These are phyloP conservation scores for Drepana arcuata DNA, from an alignment of 1,140 invertebrate species.

Conservation along the genomic window DNA sequence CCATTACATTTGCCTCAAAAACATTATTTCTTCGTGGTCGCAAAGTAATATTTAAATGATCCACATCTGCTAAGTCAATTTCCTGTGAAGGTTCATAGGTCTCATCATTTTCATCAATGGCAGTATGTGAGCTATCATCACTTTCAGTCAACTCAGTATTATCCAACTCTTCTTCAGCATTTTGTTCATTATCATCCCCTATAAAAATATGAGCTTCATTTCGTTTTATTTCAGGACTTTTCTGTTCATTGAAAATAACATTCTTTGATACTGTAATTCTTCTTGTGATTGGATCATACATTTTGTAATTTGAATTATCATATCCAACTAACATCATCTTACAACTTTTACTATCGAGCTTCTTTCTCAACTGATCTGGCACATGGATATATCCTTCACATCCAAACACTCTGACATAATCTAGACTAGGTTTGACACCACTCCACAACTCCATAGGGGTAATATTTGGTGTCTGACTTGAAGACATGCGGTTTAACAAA, in stretches of 20 bases:
- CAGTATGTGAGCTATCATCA: conserved; percentile 4
- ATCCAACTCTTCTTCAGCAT: not conserved
- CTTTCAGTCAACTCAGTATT: not conserved
- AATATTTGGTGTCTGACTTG: conserved; percentile 14
- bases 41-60: not conserved
- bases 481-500: conserved; percentile 34
- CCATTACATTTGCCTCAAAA: conserved; percentile 5
- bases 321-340: conserved; percentile 11
- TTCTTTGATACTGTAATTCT: conserved; percentile 25
- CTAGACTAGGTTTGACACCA: conserved; percentile 15
- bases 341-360: conserved; percentile 16
- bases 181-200: conserved; percentile 6
- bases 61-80: not conserved
- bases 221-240: conserved; percentile 10
- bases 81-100: conserved; percentile 6
- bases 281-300: conserved; percentile 16
- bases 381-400: conserved; percentile 17
- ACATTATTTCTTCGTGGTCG: conserved; percentile 3
- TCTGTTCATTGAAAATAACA: conserved; percentile 24
- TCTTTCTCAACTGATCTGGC: conserved; percentile 16
- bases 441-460: conserved; percentile 21
- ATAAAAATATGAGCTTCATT: conserved; percentile 12
- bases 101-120: conserved; percentile 5
- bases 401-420: conserved; percentile 16
- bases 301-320: conserved; percentile 15